Percentiles rank a stretch among this genome's conserved stretches.
These are phyloP conservation scores for Eupithecia inturbata DNA, from an alignment of 2,888 invertebrate genomes.

Conservation along the genomic window DNA sequence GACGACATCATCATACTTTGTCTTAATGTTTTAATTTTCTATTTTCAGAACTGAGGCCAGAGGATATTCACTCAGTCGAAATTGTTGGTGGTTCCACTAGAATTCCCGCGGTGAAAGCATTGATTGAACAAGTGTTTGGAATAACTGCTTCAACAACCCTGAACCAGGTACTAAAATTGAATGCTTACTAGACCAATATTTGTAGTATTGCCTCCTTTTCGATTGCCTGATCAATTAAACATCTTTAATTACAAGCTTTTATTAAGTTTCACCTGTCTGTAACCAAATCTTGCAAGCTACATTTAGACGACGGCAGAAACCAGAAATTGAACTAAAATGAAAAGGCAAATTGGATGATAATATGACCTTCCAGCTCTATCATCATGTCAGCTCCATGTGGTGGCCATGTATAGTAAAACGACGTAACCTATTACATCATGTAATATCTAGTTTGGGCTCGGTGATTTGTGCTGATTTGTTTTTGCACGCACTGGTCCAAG, in stretches of 20 bases:
- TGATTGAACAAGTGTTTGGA: slow-evolving; percentile 94
- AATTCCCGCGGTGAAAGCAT: slow-evolving; percentile 95
- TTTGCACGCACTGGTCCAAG: not conserved
- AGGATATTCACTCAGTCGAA: slow-evolving; percentile 97
- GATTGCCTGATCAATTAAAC: too few species aligned
- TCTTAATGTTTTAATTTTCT: not conserved
- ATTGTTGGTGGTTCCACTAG: slow-evolving; percentile 98
- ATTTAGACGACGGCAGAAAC: too few species aligned
- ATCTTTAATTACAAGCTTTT: too few species aligned
- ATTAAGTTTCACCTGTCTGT: too few species aligned
- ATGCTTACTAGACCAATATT: not conserved
- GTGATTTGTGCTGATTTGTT: not conserved
- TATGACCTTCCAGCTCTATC: too few species aligned
- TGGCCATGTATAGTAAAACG: too few species aligned
- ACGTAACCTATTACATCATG: too few species aligned
- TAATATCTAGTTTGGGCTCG: not conserved
- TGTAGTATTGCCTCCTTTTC: too few species aligned
- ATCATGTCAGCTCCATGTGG: not conserved
- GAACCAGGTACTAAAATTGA: slow-evolving; percentile 86
- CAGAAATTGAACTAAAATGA: too few species aligned
- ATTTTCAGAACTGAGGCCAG: slow-evolving; percentile 87
- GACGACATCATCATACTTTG: not conserved
- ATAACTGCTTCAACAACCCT: slow-evolving; percentile 96
- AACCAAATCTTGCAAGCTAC: not conserved
- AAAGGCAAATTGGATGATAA: too few species aligned